phyloP scores from a whole-genome alignment of 2,888 invertebrate genomes.

The Tenodera sinensis region DNA sequence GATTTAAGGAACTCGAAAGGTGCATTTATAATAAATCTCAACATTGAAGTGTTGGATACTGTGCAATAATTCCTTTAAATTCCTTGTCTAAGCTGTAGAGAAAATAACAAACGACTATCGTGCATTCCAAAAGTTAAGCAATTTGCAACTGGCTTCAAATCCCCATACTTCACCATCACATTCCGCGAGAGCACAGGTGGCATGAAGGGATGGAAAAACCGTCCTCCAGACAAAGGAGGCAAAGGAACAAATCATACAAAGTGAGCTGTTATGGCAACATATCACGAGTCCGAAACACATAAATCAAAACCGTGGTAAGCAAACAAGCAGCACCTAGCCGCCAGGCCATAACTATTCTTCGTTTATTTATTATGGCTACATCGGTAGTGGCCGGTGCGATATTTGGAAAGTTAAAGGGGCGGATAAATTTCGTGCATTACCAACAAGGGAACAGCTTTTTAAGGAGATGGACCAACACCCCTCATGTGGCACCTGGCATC shows the following conservation, averaged over 20 bases:
- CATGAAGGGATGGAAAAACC: conserved; percentile 1
- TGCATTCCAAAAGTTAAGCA: too few species aligned
- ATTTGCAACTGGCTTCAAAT: too few species aligned
- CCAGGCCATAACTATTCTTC: background rate
- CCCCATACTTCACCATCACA: background rate
- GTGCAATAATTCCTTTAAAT: too few species aligned
- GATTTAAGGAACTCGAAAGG: too few species aligned
- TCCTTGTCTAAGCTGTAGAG: too few species aligned
- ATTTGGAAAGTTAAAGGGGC: background rate
- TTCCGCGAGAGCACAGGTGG: background rate
- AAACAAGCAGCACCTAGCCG: background rate
- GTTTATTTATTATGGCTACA: conserved; percentile 5
- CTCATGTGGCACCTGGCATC: background rate
- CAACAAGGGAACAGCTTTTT: background rate
- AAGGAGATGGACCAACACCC: background rate
- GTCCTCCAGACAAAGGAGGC: background rate
- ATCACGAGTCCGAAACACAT: conserved; percentile 10
- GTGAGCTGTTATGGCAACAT: conserved; percentile 23
- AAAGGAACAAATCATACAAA: conserved; percentile 19
- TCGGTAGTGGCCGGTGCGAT: background rate
- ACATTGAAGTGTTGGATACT: too few species aligned
- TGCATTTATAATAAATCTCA: too few species aligned
- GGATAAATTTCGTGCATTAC: background rate
- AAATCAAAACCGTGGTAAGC: conserved; percentile 7
- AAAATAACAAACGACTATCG: too few species aligned